Base-by-base conservation (phyloP, 1,140 invertebrate species). In the Helicorthomorpha holstii region DNA sequence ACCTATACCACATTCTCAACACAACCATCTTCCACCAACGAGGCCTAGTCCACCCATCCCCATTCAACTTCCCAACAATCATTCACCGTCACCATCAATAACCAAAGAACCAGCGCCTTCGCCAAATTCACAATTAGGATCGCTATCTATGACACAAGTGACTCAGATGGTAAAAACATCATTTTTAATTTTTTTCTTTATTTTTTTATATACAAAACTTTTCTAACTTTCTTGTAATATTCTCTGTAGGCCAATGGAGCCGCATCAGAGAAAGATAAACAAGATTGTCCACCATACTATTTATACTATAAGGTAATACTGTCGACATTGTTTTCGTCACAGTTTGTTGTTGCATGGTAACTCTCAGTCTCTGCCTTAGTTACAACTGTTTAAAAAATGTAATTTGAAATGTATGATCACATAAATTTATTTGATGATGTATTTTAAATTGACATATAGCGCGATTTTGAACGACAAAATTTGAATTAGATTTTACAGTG, bases 11-110 rank as follows among this genome's bases (percentile, higher is more conserved):
- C 34, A 63, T 66, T 50, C 60, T 64, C 16, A 56, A 63, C 38
- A 12, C 12, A 41, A 12, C 38, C 49, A n/a, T 56, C 55, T 19
- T 38, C 27, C 56, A 22, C 27, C 61, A 24, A 52, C 55, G 53
- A 51, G 61, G 46, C 62, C 60, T 10, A 60, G 57, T 53, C 62
- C 60, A 23, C 61, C 62, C 7, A 59, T 61, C 55, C 56, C 59
- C 22, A 50, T 48, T 3, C n/a, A n/a, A n/a, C 29, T 60, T 26
- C 21, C 45, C 2, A 53, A 55, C 34, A 57, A 55, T 49, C 54
- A 61, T 48, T 56, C 60, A 16, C 51, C 59, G 24, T 53, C 56
- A 44, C 55, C 55, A 23, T 58, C 57, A n/a, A 29, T 54, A 38
- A 50, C 51, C 55, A 55, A 54, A 54, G 52, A 59, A 48, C 49